Conservation (phyloP, 1,140 invertebrate genomes). For the Neotoxoptera formosana region DNA sequence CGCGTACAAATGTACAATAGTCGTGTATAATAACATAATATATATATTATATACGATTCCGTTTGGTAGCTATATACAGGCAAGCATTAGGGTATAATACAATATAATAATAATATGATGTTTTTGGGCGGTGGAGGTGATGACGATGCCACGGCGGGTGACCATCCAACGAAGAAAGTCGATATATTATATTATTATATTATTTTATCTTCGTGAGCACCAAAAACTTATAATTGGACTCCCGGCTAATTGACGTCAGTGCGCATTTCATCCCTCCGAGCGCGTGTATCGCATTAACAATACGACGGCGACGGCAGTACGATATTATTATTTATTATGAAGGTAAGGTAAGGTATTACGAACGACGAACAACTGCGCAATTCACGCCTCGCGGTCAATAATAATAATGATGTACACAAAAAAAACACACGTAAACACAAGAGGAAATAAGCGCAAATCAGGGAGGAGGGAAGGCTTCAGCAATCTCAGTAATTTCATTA, state of each 20-base stretch:
- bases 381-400: not conserved
- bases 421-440: not conserved
- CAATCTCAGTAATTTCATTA: not conserved
- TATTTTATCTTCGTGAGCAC: not conserved
- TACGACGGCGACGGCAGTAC: not conserved
- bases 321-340: not conserved
- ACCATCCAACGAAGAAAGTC: not conserved
- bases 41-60: too few relatives aligned
- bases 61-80: too few relatives aligned
- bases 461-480: too few relatives aligned
- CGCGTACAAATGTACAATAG: too few relatives aligned
- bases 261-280: not conserved
- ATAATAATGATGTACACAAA: not conserved
- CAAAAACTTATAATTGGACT: not conserved
- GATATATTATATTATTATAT: not conserved
- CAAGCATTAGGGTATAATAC: too few relatives aligned
- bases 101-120: too few relatives aligned
- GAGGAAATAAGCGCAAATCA: not conserved
- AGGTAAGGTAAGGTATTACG: not conserved
- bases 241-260: not conserved
- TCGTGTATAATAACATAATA: too few relatives aligned
- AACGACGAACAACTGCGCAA: not conserved
- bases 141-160: too few relatives aligned
- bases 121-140: too few relatives aligned
- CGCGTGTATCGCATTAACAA: not conserved